Base-by-base conservation (phyloP, 2,113 vertebrate species). In the Mesocricetus auratus region DNA sequence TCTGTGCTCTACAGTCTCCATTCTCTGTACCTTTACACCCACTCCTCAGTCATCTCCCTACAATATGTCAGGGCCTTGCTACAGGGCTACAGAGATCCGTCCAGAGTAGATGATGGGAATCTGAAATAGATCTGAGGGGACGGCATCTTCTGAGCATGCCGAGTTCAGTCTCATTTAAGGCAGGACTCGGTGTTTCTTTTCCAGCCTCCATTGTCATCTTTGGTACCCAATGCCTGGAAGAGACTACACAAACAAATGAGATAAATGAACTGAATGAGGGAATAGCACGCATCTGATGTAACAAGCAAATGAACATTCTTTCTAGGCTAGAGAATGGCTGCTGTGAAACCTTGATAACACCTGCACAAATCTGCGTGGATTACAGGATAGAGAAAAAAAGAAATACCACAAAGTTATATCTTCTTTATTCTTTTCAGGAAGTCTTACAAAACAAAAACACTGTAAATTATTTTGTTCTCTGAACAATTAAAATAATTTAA, bases 381-480 rank as follows among this genome's bases (percentile, higher is more conserved):
- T 91, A 62, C 81, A 45, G 24, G 0, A 58, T 58, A 31, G 50
- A 85, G 86, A 86, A 95, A 82, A 47, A 47, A 47, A 13, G 47
- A 62, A 64, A 60, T 17, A 26, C 24, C 3, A 42, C 1, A 26
- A 31, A 42, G 62, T 87, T 89, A 86, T 47, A 47, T 86, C 21
- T 90, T 94, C 29, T 90, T 11, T 88, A 83, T 39, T 93, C 73
- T 82, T 68, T 33, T 91, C 29, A 58, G 71, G 56, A 93, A 77
- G 36, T 47, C 50, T 45, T 60, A 11, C 22, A 87, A 81, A 79
- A 88, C 45, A 82, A 87, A 36, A 58, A 86, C 50, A 15, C 29
- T 89, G 29, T 90, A 78, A 94, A 77, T 74, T 96, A 17, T 64
- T 96, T 91, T 90, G 33, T 94, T 91, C 56, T 78, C 53, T 15